Conservation (phyloP, 2,888 invertebrate species). For the Eudasyphora cyanicolor region DNA sequence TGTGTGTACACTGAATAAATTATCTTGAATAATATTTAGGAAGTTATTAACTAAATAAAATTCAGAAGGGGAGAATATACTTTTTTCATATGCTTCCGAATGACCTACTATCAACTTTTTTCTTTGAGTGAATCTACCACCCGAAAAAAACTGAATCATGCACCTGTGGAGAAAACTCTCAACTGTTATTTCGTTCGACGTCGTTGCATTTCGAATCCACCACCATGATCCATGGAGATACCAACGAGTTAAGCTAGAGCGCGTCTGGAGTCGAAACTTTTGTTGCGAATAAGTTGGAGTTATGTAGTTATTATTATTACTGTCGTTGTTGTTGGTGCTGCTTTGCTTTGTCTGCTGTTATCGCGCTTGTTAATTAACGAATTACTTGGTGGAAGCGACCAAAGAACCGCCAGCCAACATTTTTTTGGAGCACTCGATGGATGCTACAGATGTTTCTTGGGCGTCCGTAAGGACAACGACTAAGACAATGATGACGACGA, state of each 20-base stretch:
- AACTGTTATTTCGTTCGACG: conserved; percentile 51
- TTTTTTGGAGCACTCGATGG: conserved; percentile 21
- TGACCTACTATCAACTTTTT: too few species aligned
- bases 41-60: too few species aligned
- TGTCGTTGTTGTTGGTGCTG: conserved; percentile 32
- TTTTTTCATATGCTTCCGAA: too few species aligned
- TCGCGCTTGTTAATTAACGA: conserved; percentile 72
- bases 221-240: conserved; percentile 26
- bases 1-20: too few species aligned
- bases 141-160: conserved; percentile 32
- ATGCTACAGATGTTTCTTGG: conserved; percentile 51
- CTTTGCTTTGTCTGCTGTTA: conserved; percentile 65
- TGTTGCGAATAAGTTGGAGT: conserved; percentile 37
- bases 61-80: too few species aligned
- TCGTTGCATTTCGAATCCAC: conserved; percentile 23
- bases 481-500: background rate
- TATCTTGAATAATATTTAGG: too few species aligned
- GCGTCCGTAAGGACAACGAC: background rate
- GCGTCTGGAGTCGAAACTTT: conserved; percentile 24
- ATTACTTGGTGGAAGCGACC: conserved; percentile 61
- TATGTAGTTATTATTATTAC: too few species aligned
- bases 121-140: conserved; percentile 19
- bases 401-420: conserved; percentile 9
- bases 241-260: background rate
- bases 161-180: conserved; percentile 66